Percentiles rank a stretch among this genome's conserved stretches.
These are phyloP conservation scores for Copsychus sechellarum DNA, from an alignment of 2,113 vertebrate genomes.

Conservation along the genomic window DNA sequence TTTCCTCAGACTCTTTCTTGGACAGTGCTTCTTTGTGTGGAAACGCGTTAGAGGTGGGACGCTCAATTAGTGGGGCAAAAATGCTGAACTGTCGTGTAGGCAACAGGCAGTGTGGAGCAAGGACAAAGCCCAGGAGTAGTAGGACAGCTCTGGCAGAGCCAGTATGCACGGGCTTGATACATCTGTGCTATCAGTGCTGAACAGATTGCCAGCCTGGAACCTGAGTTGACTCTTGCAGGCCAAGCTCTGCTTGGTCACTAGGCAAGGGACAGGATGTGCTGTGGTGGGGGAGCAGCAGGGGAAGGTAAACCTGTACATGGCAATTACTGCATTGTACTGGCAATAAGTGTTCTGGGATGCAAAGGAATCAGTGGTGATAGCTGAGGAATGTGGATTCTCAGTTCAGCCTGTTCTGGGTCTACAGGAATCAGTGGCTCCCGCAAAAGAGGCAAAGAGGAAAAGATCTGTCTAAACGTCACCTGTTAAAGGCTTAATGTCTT, in stretches of 20 bases:
- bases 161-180: background rate
- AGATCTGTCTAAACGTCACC: background rate
- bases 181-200: background rate
- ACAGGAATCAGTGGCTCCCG: fast-evolving
- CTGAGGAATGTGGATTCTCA: background rate
- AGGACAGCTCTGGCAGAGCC: background rate
- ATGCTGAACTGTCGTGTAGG: fast-evolving
- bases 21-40: background rate
- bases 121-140: background rate
- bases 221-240: background rate
- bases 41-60: background rate
- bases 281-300: background rate
- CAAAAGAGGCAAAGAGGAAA: background rate
- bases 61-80: background rate
- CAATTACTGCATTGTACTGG: background rate
- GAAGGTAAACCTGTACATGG: background rate
- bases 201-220: background rate
- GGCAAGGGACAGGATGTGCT: background rate
- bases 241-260: background rate
- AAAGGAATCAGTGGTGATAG: background rate
- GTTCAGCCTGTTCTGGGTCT: background rate
- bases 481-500: background rate
- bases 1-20: slow-evolving; percentile 42
- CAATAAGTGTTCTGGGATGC: background rate
- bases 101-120: fast-evolving